Evolutionary conservation across 2,888 invertebrate species (phyloP), one percentile per base, ranked within the genome.

Genomic region (Hydraecia micacea): DNA sequence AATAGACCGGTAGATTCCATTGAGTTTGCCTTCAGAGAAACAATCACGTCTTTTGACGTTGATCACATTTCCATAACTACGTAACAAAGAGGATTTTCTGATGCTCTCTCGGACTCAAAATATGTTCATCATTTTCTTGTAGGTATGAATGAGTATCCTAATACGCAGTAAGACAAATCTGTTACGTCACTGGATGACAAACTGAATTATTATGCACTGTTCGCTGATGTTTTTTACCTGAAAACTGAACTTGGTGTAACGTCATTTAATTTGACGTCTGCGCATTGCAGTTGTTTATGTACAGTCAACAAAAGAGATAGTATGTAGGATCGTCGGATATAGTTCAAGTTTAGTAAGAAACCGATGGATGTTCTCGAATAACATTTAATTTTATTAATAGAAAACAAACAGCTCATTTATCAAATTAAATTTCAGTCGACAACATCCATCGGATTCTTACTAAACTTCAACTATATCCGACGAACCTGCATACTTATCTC

Each of bases 151-250:
- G 28, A 67, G 36, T 55, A 9, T 46, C n/a, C 13, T 42, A 68
- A 36, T n/a, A 42, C 28, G 55, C 65, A 70, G 32, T 58, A 28
- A 73, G 39, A 55, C 15, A 32, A 73, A 62, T 55, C 52, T 5
- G 62, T 71, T 46, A n/a, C 69, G 81, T 73, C 77, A 75, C 55
- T 75, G 39, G 52, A 25, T 77, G 82, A 76, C 72, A 21, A 75
- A 73, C 65, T n/a, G 18, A 60, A 60, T 39, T 60, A 62, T 39
- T 60, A 62, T 39, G 42, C 15, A 62, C 58, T n/a, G n/a, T n/a
- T 63, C 71, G 68, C 55, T 55, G 25, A 49, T 73, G 80, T 66
- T 69, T 73, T 63, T 80, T 79, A 71, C 85, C 63, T 78, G 66
- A 65, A 65, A 55, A 39, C 15, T 0, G 49, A 65, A 7, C 13